Conservation (phyloP, 30 jellyfish, hydroid and myxozoan species). For the Aurelia sp. region DNA sequence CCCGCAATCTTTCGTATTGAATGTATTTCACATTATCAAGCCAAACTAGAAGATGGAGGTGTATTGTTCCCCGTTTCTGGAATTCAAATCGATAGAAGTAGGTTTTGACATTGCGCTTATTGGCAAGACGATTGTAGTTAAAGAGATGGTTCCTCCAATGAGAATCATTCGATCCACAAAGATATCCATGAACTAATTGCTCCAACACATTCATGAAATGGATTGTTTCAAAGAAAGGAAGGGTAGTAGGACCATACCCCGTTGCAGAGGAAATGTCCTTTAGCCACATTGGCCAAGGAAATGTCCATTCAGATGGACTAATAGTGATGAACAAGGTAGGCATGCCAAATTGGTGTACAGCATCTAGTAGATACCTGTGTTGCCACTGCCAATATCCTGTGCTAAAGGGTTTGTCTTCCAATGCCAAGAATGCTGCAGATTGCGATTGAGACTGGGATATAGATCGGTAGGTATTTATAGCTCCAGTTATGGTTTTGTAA, state of each 20-base stretch:
- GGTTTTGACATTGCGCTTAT: neutral
- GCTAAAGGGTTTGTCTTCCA: constrained; percentile 35
- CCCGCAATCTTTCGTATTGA: neutral
- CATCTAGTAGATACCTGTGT: constrained; percentile 46
- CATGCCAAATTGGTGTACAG: constrained; percentile 38
- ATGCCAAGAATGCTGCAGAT: constrained; percentile 15
- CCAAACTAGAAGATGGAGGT: constrained; percentile 54
- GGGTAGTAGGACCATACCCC: constrained; percentile 6
- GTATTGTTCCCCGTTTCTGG: constrained; percentile 39
- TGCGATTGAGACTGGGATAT: neutral
- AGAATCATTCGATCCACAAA: constrained; percentile 29
- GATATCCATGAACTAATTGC: constrained; percentile 55
- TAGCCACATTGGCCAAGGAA: constrained; percentile 51
- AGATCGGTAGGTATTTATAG: neutral
- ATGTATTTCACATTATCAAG: neutral
- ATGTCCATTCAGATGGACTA: constrained; percentile 19
- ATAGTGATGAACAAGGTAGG: constrained; percentile 43
- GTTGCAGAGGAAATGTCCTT: neutral
- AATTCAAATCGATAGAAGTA: constrained; percentile 48
- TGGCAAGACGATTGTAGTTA: constrained; percentile 9
- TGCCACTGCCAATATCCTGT: constrained; percentile 45
- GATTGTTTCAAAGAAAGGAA: constrained; percentile 10
- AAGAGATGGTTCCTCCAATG: constrained; percentile 37
- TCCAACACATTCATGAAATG: constrained; percentile 42
- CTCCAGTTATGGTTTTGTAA: constrained; percentile 24